phyloP scores from a whole-genome alignment of 2,113 vertebrate genomes.

The Indicator indicator region DNA sequence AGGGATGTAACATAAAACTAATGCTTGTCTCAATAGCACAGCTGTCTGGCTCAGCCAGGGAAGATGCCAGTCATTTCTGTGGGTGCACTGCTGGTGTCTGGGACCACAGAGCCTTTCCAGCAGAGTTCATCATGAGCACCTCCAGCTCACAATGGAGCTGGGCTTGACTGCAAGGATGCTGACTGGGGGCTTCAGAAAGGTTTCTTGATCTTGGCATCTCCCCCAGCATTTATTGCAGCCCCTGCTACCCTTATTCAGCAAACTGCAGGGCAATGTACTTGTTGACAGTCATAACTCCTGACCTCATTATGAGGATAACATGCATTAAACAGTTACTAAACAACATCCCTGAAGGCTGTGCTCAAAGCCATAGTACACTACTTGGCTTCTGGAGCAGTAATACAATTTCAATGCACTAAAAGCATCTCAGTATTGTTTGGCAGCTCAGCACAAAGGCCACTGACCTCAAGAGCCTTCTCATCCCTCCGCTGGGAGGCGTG shows the following conservation, averaged over 20 bases:
- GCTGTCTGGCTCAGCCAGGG: background rate
- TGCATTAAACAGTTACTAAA: background rate
- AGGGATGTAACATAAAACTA: background rate
- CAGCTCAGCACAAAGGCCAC: background rate
- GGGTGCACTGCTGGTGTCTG: background rate
- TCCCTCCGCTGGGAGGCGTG: fast-evolving
- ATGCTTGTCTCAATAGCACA: background rate
- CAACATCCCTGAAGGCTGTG: background rate
- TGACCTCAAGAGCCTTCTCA: background rate
- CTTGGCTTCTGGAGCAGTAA: background rate
- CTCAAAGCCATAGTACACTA: background rate
- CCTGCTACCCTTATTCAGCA: background rate
- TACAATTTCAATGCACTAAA: background rate
- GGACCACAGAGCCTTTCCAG: background rate
- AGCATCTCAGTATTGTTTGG: background rate
- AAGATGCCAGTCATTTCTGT: background rate
- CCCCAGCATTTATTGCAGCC: background rate
- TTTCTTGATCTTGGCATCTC: background rate
- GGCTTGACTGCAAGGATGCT: background rate
- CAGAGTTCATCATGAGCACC: background rate
- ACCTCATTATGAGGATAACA: fast-evolving
- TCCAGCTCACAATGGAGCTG: background rate
- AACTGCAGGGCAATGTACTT: background rate
- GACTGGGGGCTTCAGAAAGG: background rate
- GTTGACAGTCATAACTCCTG: background rate